A percentile compares a stretch with the other conserved stretches of the same genome.
phyloP scores from a whole-genome alignment of 2,888 invertebrate species.

The Sceliomorpha sp. region DNA sequence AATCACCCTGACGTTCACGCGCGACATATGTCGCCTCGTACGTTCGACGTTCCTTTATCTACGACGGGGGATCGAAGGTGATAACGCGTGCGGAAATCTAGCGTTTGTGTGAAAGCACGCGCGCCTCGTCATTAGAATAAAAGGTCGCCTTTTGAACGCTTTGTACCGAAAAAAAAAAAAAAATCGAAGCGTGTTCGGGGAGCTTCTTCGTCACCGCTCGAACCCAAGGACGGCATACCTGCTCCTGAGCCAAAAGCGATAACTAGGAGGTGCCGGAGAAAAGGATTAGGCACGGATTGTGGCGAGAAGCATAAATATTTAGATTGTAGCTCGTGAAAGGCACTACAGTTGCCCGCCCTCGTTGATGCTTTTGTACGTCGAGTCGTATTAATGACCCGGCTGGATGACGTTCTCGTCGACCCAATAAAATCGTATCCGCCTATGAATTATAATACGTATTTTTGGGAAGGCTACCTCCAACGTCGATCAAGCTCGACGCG shows the following conservation, averaged over 20 bases:
- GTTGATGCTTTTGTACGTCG: conserved; percentile 38
- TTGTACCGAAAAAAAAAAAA: no score
- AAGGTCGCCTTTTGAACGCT: no score
- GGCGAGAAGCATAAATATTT: conserved; percentile 52
- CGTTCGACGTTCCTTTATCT: no score
- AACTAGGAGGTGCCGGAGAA: conserved; percentile 34
- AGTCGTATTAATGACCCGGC: conserved; percentile 45
- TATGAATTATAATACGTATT: conserved; percentile 41
- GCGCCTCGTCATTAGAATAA: no score
- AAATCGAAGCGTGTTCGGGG: no score
- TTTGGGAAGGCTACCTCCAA: conserved; percentile 38
- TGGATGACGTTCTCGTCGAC: conserved; percentile 37
- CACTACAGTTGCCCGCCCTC: conserved; percentile 24
- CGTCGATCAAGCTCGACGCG: conserved; percentile 26
- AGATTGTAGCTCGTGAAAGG: conserved; percentile 47
- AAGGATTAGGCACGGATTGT: conserved; percentile 46
- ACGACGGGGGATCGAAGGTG: no score
- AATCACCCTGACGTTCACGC: no score
- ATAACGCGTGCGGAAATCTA: no score
- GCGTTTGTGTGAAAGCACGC: no score
- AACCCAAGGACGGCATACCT: conserved; percentile 34
- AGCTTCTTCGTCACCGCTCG: no score
- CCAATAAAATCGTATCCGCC: conserved; percentile 36
- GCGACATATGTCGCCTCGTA: no score
- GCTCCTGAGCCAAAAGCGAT: conserved; percentile 23